Conservation (phyloP, 1,140 invertebrate genomes). For the Halyomorpha halys region DNA sequence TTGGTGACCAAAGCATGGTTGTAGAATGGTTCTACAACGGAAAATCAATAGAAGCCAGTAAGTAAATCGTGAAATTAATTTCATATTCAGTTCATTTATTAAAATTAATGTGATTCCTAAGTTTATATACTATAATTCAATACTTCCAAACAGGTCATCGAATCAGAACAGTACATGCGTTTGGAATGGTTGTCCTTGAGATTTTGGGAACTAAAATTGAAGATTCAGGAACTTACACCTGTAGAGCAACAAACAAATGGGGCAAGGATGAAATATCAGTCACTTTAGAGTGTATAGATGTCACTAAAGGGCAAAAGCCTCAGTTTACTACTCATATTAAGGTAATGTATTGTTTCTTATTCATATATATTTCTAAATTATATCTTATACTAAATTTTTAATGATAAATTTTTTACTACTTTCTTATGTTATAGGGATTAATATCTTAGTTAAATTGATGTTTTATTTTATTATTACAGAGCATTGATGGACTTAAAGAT, state of each 20-base stretch:
- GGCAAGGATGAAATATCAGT: conserved; percentile 77
- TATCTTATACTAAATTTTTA: background rate
- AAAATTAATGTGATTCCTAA: background rate
- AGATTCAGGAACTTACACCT: conserved; percentile 79
- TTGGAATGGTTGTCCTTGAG: conserved; percentile 90
- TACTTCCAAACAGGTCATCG: conserved; percentile 46
- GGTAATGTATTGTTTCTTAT: conserved; percentile 27
- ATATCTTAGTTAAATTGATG: background rate
- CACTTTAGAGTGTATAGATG: conserved; percentile 71
- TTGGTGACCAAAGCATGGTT: conserved; percentile 90
- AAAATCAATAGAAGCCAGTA: conserved; percentile 71
- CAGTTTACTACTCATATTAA: conserved; percentile 75
- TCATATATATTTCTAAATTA: too few relatives aligned
- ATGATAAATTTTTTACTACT: background rate
- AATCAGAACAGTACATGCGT: conserved; percentile 82
- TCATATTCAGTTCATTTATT: background rate
- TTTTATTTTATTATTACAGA: conserved; percentile 41
- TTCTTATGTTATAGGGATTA: background rate
- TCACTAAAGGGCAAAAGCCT: conserved; percentile 71
- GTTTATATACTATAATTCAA: background rate
- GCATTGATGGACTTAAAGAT: conserved; percentile 74
- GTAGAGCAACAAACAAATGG: conserved; percentile 78
- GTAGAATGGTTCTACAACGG: conserved; percentile 98
- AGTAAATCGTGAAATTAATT: conserved; percentile 27
- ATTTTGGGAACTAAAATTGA: conserved; percentile 80